These are phyloP conservation scores for Drepanosiphum platanoidis DNA, from an alignment of 2,888 invertebrate species.

Conservation along the genomic window DNA sequence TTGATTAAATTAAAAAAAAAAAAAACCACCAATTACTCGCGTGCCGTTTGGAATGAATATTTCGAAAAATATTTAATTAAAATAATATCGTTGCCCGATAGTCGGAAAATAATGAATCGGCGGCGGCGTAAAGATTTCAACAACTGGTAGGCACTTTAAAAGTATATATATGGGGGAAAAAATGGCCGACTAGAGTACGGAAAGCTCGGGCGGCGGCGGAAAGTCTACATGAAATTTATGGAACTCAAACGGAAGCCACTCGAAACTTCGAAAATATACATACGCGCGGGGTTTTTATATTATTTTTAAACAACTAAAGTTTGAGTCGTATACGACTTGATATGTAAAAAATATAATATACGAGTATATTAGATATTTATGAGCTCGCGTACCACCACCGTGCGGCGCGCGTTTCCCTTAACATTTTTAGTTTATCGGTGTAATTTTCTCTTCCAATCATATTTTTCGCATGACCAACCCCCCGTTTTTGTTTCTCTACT, in stretches of 20 bases:
- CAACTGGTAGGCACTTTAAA: background rate
- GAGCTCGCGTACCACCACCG: background rate
- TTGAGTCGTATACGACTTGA: background rate
- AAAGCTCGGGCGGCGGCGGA: background rate
- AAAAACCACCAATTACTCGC: background rate
- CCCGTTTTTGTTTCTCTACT: background rate
- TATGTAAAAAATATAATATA: slow-evolving; percentile 31
- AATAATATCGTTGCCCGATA: no score
- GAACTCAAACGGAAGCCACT: slow-evolving; percentile 25
- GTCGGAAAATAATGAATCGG: background rate
- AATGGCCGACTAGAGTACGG: background rate
- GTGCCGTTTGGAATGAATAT: background rate
- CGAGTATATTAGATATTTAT: slow-evolving; percentile 32
- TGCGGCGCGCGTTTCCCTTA: background rate
- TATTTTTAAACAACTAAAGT: slow-evolving; percentile 24
- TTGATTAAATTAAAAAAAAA: no score
- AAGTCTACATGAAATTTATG: slow-evolving; percentile 11
- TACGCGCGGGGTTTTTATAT: slow-evolving; percentile 7
- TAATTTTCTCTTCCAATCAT: slow-evolving; percentile 26
- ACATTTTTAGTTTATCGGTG: slow-evolving; percentile 20
- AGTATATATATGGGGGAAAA: background rate
- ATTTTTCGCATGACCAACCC: background rate
- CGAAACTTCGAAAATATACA: slow-evolving; percentile 22
- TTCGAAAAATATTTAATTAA: background rate
- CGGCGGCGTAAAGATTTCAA: background rate